Conservation (phyloP, 2,797 vertebrate species). For the Vireo griseus region DNA sequence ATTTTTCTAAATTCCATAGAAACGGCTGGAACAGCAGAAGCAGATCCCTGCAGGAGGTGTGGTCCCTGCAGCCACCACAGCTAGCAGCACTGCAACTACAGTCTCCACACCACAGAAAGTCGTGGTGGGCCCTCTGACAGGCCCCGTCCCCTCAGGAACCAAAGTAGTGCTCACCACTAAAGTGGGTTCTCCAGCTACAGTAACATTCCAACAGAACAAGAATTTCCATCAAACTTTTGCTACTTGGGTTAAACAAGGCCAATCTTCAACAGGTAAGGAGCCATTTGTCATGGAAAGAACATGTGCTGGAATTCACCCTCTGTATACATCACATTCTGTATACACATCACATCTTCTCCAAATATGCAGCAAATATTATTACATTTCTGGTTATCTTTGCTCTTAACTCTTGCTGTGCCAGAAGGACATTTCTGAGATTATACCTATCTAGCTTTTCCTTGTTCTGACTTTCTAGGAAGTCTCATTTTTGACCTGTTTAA, state of each 20-base stretch:
- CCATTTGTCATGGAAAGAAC: neutral
- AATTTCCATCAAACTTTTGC: constrained; percentile 98
- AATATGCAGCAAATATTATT: neutral
- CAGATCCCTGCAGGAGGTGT: constrained; percentile 70
- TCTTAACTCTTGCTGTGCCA: neutral
- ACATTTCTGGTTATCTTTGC: neutral
- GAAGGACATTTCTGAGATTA: neutral
- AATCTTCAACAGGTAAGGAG: constrained; percentile 84
- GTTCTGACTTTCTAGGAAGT: neutral
- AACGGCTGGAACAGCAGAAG: constrained; percentile 92
- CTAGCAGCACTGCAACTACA: constrained; percentile 75
- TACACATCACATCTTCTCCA: neutral
- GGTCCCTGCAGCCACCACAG: constrained; percentile 67
- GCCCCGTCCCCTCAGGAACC: constrained; percentile 83
- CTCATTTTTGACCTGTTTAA: constrained; percentile 9
- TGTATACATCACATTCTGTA: neutral
- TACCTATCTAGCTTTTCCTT: neutral
- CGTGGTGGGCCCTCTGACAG: constrained; percentile 83
- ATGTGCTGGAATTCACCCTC: neutral
- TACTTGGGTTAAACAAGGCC: constrained; percentile 97
- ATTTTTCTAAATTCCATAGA: constrained; percentile 72
- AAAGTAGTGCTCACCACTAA: constrained; percentile 94
- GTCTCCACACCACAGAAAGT: constrained; percentile 84
- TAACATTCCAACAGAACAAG: constrained; percentile 97
- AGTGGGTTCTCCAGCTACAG: constrained; percentile 87